Base-by-base conservation (phyloP, 2,888 invertebrate genomes). In the Apoderus coryli region DNA sequence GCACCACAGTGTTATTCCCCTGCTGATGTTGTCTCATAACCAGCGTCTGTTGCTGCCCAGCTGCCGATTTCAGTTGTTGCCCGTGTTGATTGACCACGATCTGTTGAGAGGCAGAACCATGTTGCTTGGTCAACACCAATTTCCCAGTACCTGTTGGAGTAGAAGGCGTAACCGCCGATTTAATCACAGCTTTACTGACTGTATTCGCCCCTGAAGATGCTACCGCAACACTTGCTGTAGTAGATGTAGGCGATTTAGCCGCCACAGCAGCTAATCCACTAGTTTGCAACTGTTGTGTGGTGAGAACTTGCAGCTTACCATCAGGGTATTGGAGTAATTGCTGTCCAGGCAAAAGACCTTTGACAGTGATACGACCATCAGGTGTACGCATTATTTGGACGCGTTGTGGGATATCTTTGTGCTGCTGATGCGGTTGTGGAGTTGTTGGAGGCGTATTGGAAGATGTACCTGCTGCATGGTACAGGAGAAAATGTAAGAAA, bases 271-370 rank as follows among this genome's bases (percentile, higher is more conserved):
- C 43, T 50, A 57, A 25, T 56, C 56, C 47, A 31, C 63, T 55
- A n/a, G 64, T 55, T 35, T 50, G 49, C 29, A 53, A 44, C 48
- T 74, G 74, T 4, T 69, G 67, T 6, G 75, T 69, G 53, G 72
- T 76, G 16, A 82, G 65, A 10, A 92, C 76, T 52, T 92, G 90
- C 13, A 92, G 61, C 53, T 88, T 86, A 1, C 93, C 93, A 56
- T 93, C 92, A 0, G 90, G 80, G 70, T 89, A 78, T 54, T 90
- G 85, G 24, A 92, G 76, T 32, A 93, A 62, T 51, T 92, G 90
- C 52, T 93, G 93, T 31, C 90, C 92, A 25, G 89, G 84, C 56
- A 86, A 69, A 5, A 93, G 64, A 1, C 93, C 93, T 36, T 85
- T 74, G 2, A 93, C 90, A 45, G 89, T 85, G 10, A 92, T 64